Base-by-base conservation (phyloP, 2,797 vertebrate genomes). In the Mus minutoides region DNA sequence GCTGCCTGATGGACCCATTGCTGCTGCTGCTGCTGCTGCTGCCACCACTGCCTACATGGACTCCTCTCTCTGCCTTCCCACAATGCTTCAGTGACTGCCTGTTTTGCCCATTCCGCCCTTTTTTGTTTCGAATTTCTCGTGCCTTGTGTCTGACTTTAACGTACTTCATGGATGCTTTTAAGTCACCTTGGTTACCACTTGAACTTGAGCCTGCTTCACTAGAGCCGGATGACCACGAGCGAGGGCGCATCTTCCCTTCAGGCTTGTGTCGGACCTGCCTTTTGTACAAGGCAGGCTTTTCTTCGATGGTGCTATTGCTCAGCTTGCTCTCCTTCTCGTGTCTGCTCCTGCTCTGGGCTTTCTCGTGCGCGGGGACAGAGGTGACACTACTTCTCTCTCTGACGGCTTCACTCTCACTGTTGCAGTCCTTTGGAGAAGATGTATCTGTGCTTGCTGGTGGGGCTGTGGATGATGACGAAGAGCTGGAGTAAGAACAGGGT, bases 151-250 rank as follows among this genome's bases (percentile, higher is more conserved):
- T 98, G 37, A 99, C 98, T 98, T 99, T 99, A 93, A 99, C 98
- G 64, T 99, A 98, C 97, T 99, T 99, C 98, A 97, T 97, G 91
- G 99, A 98, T 93, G 98, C 98, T 98, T 99, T 99, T 0, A 97
- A 96, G 90, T 99, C 99, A 67, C 99, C 99, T 97, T 99, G 99
- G 98, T 99, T 99, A 88, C 99, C 99, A 78, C 99, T 99, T 96
- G 99, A 99, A 98, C 99, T 99, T 1, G 99, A 99, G 95, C 99
- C 99, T 8, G 98, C 99, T 97, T 99, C 99, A 49, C 99, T 99
- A 60, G 99, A 99, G 95, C 99, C 99, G 3, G 99, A 99, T 0
- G 99, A 99, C 99, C 99, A 99, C 10, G 99, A 99, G 34, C 99
- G 99, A 97, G 99, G 99, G 97, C 99, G 99, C 90, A 98, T 98